A percentile compares a stretch with the other conserved stretches of the same genome.
These are phyloP conservation scores for Chinchilla lanigera DNA, from an alignment of 2,113 vertebrate genomes.

Conservation along the genomic window DNA sequence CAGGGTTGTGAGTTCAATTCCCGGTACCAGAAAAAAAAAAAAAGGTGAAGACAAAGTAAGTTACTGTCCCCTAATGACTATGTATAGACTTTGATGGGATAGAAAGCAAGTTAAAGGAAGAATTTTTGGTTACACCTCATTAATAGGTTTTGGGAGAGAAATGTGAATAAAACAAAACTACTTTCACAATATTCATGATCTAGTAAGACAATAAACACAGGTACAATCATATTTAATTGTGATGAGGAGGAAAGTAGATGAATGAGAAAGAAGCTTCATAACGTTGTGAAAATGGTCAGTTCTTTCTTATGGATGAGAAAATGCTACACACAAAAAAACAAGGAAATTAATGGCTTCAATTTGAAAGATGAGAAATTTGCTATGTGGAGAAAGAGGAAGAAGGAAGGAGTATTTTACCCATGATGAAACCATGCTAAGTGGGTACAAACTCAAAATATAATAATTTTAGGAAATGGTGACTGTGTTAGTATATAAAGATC, in stretches of 20 bases:
- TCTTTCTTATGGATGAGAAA: background rate
- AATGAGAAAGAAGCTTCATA: background rate
- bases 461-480: background rate
- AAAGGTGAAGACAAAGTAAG: too few relatives aligned
- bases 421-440: background rate
- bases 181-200: background rate
- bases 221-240: background rate
- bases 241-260: background rate
- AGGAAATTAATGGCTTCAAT: background rate
- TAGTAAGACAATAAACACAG: background rate
- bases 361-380: slow-evolving; percentile 13
- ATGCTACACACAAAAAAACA: background rate
- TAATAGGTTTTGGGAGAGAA: background rate
- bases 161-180: background rate
- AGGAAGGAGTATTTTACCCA: background rate
- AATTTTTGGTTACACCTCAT: background rate
- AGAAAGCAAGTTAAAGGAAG: background rate
- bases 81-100: background rate
- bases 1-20: too few relatives aligned
- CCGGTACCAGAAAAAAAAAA: too few relatives aligned
- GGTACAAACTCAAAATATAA: background rate
- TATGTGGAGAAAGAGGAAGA: background rate
- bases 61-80: background rate
- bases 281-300: background rate
- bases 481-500: background rate